These are phyloP conservation scores for Aphelocoma coerulescens DNA, from an alignment of 2,113 vertebrate species.

Conservation along the genomic window DNA sequence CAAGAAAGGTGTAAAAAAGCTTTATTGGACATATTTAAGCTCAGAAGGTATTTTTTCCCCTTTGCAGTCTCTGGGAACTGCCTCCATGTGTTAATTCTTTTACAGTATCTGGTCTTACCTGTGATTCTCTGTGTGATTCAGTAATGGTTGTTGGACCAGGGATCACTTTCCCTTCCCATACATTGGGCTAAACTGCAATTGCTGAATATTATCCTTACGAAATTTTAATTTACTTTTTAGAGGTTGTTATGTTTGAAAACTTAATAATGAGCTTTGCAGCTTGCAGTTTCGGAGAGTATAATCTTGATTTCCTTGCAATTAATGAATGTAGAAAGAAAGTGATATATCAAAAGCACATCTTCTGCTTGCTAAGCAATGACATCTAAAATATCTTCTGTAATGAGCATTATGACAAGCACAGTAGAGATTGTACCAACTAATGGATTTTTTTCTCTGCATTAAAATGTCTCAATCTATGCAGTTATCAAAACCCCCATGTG, in stretches of 20 bases:
- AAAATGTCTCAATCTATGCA: background rate
- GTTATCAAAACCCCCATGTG: background rate
- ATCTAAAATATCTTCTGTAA: constrained; percentile 39
- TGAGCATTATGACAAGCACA: background rate
- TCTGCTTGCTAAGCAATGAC: background rate
- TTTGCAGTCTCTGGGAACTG: background rate
- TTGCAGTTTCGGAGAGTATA: constrained; percentile 14
- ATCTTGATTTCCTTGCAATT: constrained; percentile 44
- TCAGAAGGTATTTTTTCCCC: background rate
- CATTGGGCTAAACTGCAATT: background rate
- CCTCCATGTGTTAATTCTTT: background rate
- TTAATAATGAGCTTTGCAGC: background rate
- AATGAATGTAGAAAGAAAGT: background rate
- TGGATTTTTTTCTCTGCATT: background rate
- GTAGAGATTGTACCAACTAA: background rate
- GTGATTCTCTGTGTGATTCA: background rate
- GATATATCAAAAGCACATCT: constrained; percentile 8
- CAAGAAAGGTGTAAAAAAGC: background rate
- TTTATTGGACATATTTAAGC: background rate
- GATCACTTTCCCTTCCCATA: background rate
- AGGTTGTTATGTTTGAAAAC: background rate
- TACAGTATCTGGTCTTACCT: background rate
- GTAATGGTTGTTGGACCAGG: background rate
- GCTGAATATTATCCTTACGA: background rate
- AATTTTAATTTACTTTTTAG: constrained; percentile 11